Evolutionary conservation across 35 echinoderm and acorn worm species (phyloP).

Genomic region (Diadema setosum): DNA sequence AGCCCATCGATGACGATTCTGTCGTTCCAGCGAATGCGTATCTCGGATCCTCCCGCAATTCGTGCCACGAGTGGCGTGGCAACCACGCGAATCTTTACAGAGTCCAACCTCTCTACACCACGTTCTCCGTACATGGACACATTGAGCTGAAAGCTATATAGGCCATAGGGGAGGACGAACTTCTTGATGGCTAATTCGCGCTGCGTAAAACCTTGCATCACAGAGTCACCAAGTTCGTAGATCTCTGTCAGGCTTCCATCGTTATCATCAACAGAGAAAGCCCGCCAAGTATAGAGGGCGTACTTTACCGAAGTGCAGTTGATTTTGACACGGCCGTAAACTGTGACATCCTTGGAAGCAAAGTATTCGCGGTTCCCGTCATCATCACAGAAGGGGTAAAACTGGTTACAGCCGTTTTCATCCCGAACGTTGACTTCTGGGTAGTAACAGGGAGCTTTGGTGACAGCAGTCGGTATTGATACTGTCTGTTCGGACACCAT

Average conservation of each 20-base stretch:
- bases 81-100: conserved; percentile 44
- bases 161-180: conserved; percentile 65
- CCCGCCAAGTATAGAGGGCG: conserved; percentile 85
- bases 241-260: conserved; percentile 30
- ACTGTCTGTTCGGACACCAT: conserved; percentile 50
- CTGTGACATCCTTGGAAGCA: conserved; percentile 76
- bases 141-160: conserved; percentile 77
- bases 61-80: conserved; percentile 62
- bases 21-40: conserved; percentile 73
- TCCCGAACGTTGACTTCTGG: conserved; percentile 53
- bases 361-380: conserved; percentile 67
- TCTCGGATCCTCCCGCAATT: conserved; percentile 71
- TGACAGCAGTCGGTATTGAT: conserved; percentile 57
- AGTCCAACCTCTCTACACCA: conserved; percentile 68
- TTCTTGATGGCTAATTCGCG: conserved; percentile 74
- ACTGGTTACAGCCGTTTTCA: conserved; percentile 69
- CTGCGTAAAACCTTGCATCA: conserved; percentile 59
- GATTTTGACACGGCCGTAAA: conserved; percentile 61
- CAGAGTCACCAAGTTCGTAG: conserved; percentile 69
- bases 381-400: conserved; percentile 80
- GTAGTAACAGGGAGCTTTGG: conserved; percentile 81
- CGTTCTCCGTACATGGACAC: conserved; percentile 86
- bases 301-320: conserved; percentile 78
- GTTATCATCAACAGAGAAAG: conserved; percentile 23
- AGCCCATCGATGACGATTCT: conserved; percentile 54